Evolutionary conservation across 2,113 vertebrate genomes (phyloP).

Genomic region (Lates calcarifer): DNA sequence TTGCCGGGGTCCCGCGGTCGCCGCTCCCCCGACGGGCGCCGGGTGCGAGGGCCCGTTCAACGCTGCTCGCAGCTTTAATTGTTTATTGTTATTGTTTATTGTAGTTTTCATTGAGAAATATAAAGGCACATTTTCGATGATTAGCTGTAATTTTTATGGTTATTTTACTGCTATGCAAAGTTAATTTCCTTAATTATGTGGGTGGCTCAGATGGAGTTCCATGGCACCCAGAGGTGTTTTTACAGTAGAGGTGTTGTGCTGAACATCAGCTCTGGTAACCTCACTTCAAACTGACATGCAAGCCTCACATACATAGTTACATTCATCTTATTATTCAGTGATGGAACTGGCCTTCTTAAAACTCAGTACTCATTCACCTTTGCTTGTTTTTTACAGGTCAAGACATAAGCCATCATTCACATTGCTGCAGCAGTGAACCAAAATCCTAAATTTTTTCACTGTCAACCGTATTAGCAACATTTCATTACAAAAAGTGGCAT

Average conservation of each 20-base stretch:
- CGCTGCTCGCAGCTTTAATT: no score
- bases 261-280: background rate
- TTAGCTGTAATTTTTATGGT: background rate
- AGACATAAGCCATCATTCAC: background rate
- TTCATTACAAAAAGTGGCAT: background rate
- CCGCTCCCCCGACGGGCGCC: no score
- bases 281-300: background rate
- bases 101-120: no score
- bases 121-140: background rate
- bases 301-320: background rate
- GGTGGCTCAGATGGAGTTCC: conserved; percentile 5
- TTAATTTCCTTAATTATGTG: conserved; percentile 2
- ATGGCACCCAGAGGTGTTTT: background rate
- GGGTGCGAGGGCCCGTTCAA: no score
- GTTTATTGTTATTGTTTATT: no score
- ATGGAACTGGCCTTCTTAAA: background rate
- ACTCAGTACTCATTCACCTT: background rate
- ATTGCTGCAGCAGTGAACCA: no score
- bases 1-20: no score
- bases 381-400: background rate
- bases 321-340: background rate
- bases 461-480: background rate
- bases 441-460: background rate
- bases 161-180: conserved; percentile 1
- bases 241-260: background rate